phyloP scores from a whole-genome alignment of 2,888 invertebrate species.

The Synergus laeviventris region DNA sequence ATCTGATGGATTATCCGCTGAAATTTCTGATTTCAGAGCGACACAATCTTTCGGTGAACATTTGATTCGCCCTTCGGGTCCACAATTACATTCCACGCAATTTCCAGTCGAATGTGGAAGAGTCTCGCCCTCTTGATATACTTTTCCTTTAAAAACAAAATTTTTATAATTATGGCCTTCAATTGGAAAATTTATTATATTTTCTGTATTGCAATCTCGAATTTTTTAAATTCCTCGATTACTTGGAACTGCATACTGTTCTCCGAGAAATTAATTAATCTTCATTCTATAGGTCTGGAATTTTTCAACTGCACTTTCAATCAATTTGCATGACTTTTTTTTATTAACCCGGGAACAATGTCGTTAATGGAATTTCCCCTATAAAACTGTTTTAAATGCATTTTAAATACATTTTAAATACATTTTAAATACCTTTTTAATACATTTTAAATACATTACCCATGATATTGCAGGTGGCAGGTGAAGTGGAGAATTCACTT shows the following conservation, averaged over 20 bases:
- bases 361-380: neutral
- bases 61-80: slow-evolving; percentile 76
- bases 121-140: slow-evolving; percentile 81
- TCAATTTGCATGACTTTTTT: neutral
- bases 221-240: too few species aligned
- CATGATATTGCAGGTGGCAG: slow-evolving; percentile 66
- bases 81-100: slow-evolving; percentile 84
- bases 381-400: neutral
- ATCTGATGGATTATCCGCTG: slow-evolving; percentile 61
- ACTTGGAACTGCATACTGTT: too few species aligned
- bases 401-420: neutral
- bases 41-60: slow-evolving; percentile 72
- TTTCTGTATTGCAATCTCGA: too few species aligned
- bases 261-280: neutral
- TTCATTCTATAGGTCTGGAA: neutral
- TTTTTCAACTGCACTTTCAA: neutral
- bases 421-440: too few species aligned
- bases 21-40: slow-evolving; percentile 66
- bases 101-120: slow-evolving; percentile 84
- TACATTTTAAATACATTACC: slow-evolving; percentile 56
- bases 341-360: neutral
- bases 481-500: slow-evolving; percentile 55
- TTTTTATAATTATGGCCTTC: neutral
- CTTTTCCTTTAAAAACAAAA: slow-evolving; percentile 77
- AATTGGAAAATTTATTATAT: neutral